Conservation (phyloP, 2,113 vertebrate genomes). For the Engraulis encrasicolus region DNA sequence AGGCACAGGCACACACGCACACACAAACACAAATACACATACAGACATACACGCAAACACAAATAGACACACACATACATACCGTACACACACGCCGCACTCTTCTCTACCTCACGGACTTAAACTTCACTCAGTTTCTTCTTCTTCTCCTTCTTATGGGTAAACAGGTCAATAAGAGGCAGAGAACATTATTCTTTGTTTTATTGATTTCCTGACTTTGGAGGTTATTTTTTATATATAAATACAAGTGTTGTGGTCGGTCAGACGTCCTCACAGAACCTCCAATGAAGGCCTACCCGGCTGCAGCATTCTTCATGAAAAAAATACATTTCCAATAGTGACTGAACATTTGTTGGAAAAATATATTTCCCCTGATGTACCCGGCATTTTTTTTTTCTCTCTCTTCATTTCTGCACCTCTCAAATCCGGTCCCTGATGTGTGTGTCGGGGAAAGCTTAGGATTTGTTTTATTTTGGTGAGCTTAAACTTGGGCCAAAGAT, state of each 20-base stretch:
- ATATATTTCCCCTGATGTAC: neutral
- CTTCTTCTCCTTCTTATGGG: neutral
- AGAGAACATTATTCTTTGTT: constrained; percentile 13
- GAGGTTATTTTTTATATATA: neutral
- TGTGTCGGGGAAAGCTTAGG: neutral
- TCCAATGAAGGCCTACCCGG: neutral
- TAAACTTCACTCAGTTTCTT: neutral
- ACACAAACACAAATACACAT: constrained; percentile 42
- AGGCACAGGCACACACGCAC: constrained; percentile 16
- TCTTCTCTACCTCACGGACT: neutral
- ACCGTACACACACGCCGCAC: constrained; percentile 34
- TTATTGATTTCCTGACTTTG: constrained; percentile 14
- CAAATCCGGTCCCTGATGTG: neutral
- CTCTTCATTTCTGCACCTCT: neutral
- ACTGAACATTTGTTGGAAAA: neutral
- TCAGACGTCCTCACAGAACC: neutral
- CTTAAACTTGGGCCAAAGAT: neutral
- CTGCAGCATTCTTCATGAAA: neutral
- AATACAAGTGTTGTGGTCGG: neutral
- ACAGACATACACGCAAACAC: constrained; percentile 12
- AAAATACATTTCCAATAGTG: neutral
- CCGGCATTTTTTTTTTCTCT: neutral
- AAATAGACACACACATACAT: constrained; percentile 34
- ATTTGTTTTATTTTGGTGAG: neutral
- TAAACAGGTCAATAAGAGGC: neutral